These are phyloP conservation scores for Chaenocephalus aceratus DNA, from an alignment of 2,113 vertebrate species.

Conservation along the genomic window DNA sequence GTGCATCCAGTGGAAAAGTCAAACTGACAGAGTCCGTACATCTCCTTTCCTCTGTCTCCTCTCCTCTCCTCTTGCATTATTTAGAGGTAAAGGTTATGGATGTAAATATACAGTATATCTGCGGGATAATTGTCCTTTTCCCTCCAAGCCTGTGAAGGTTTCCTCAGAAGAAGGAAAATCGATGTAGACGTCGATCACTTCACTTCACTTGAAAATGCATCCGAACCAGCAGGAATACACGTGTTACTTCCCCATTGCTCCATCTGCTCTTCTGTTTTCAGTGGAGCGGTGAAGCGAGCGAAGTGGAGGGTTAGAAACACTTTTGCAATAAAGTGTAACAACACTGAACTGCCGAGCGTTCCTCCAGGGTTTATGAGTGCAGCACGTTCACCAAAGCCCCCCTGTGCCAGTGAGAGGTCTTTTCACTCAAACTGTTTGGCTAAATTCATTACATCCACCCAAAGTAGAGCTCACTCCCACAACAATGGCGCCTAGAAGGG, in stretches of 20 bases:
- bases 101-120: background rate
- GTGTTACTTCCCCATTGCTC: background rate
- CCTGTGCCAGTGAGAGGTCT: slow-evolving; percentile 23
- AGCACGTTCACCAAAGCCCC: slow-evolving; percentile 5
- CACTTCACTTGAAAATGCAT: slow-evolving; percentile 10
- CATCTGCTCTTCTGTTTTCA: slow-evolving; percentile 19
- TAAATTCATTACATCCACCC: slow-evolving; percentile 59
- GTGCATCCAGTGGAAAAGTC: slow-evolving; percentile 59
- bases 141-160: background rate
- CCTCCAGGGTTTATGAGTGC: slow-evolving; percentile 18
- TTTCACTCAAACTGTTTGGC: slow-evolving; percentile 19
- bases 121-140: background rate
- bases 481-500: slow-evolving; percentile 56
- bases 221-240: slow-evolving; percentile 7
- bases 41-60: background rate
- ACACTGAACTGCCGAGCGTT: slow-evolving; percentile 19
- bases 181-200: slow-evolving; percentile 9
- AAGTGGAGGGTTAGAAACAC: slow-evolving; percentile 28
- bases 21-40: slow-evolving; percentile 49
- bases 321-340: slow-evolving; percentile 33
- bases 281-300: slow-evolving; percentile 22
- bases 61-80: slow-evolving; percentile 9
- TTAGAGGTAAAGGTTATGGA: slow-evolving; percentile 1
- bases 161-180: slow-evolving; percentile 20
- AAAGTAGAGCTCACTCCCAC: slow-evolving; percentile 53